phyloP scores from a whole-genome alignment of 2,113 vertebrate genomes.

The Fukomys damarensis region DNA sequence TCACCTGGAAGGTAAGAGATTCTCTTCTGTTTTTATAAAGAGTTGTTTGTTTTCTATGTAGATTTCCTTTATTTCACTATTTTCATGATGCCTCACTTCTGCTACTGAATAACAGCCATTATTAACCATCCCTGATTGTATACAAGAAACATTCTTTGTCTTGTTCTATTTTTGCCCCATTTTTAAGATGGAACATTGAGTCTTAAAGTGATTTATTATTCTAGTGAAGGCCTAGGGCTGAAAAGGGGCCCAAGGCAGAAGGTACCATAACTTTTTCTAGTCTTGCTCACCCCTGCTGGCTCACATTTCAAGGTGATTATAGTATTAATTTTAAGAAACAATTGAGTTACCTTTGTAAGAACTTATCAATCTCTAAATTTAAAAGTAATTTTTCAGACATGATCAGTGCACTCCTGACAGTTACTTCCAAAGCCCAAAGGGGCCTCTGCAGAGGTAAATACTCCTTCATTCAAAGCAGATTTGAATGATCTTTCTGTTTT shows the following conservation, averaged over 20 bases:
- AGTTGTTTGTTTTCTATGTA: not conserved
- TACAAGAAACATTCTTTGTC: not conserved
- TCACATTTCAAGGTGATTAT: not conserved
- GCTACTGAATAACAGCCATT: not conserved
- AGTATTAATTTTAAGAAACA: not conserved
- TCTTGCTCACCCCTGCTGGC: not conserved
- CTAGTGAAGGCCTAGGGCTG: not conserved
- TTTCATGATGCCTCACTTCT: not conserved
- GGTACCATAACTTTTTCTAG: not conserved
- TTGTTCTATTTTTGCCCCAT: not conserved
- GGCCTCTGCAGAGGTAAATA: not conserved
- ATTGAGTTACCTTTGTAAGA: not conserved
- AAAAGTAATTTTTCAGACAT: slow-evolving; percentile 29
- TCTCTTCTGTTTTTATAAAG: slow-evolving; percentile 4
- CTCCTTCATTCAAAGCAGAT: not conserved
- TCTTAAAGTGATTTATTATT: not conserved
- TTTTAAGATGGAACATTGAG: not conserved
- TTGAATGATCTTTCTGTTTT: not conserved
- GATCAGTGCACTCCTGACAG: not conserved
- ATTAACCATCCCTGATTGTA: not conserved
- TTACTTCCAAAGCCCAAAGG: not conserved
- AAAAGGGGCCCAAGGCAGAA: not conserved
- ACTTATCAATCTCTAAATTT: not conserved
- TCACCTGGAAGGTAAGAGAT: not conserved
- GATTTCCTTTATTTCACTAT: not conserved